Percentiles rank a stretch among this genome's conserved stretches.
Evolutionary conservation across 2,797 vertebrate species (phyloP).

Genomic region (Alectoris magna): DNA sequence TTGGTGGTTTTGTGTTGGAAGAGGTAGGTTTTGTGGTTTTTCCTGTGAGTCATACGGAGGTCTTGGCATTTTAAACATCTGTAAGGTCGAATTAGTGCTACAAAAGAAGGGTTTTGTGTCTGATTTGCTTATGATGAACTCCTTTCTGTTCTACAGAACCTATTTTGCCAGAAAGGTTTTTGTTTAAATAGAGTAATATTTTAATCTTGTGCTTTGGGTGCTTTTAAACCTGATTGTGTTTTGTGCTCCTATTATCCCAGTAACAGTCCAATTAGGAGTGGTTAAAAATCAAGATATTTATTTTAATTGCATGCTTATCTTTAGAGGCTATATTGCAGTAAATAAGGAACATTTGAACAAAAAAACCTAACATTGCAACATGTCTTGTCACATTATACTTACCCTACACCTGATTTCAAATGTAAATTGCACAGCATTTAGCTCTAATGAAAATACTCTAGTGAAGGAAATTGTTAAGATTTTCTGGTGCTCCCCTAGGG

Average conservation of each 20-base stretch:
- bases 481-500: conserved; percentile 85
- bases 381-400: conserved; percentile 84
- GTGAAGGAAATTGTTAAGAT: conserved; percentile 88
- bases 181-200: conserved; percentile 60
- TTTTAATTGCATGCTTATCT: conserved; percentile 73
- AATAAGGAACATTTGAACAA: conserved; percentile 77
- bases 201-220: conserved; percentile 63
- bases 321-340: conserved; percentile 70
- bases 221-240: conserved; percentile 52
- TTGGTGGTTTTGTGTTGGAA: not conserved
- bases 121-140: conserved; percentile 44
- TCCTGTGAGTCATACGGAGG: not conserved
- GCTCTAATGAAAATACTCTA: conserved; percentile 87
- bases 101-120: conserved; percentile 23
- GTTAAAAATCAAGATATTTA: conserved; percentile 71
- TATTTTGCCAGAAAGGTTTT: conserved; percentile 44
- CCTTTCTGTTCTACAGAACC: conserved; percentile 21
- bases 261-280: conserved; percentile 66
- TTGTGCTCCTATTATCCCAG: conserved; percentile 53
- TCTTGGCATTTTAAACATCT: conserved; percentile 41
- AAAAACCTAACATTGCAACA: conserved; percentile 68
- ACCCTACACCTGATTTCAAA: conserved; percentile 85
- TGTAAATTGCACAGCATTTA: conserved; percentile 88
- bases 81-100: not conserved
- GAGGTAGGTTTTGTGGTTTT: not conserved